Evolutionary conservation across 2,888 invertebrate genomes (phyloP).

Genomic region (Heliconius sara): DNA sequence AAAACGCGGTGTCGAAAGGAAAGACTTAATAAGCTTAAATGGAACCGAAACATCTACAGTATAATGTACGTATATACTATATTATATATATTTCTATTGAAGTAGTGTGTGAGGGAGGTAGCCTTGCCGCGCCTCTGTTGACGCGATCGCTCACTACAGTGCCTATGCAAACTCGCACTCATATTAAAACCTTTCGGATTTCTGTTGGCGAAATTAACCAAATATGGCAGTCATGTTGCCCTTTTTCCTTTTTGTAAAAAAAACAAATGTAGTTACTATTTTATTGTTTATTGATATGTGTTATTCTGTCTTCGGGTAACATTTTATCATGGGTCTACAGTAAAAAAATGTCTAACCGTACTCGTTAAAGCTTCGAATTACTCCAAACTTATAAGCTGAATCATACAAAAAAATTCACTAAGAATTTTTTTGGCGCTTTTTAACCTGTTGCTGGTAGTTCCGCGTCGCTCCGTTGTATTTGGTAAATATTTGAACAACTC

Average conservation of each 20-base stretch:
- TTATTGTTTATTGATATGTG: neutral
- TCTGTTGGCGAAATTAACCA: slow-evolving; percentile 10
- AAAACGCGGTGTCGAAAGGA: neutral
- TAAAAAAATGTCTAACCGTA: neutral
- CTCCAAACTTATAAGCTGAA: too few relatives aligned
- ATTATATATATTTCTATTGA: neutral
- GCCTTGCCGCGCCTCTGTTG: slow-evolving; percentile 33
- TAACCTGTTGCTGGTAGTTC: too few relatives aligned
- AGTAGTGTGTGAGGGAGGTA: slow-evolving; percentile 12
- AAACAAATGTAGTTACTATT: neutral
- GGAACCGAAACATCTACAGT: slow-evolving; percentile 9
- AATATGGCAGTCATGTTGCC: neutral
- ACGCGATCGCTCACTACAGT: slow-evolving; percentile 37
- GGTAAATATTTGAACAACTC: too few relatives aligned
- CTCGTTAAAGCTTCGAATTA: neutral
- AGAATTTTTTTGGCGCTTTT: too few relatives aligned
- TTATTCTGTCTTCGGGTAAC: neutral
- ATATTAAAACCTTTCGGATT: slow-evolving; percentile 30
- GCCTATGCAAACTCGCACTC: slow-evolving; percentile 37
- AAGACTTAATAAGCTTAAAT: slow-evolving; percentile 13
- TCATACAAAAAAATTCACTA: too few relatives aligned
- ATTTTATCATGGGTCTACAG: neutral
- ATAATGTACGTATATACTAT: neutral
- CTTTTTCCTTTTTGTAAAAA: neutral
- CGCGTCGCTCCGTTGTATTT: too few relatives aligned